These are phyloP conservation scores for Astyanax mexicanus DNA, from an alignment of 2,797 vertebrate genomes.

Conservation along the genomic window DNA sequence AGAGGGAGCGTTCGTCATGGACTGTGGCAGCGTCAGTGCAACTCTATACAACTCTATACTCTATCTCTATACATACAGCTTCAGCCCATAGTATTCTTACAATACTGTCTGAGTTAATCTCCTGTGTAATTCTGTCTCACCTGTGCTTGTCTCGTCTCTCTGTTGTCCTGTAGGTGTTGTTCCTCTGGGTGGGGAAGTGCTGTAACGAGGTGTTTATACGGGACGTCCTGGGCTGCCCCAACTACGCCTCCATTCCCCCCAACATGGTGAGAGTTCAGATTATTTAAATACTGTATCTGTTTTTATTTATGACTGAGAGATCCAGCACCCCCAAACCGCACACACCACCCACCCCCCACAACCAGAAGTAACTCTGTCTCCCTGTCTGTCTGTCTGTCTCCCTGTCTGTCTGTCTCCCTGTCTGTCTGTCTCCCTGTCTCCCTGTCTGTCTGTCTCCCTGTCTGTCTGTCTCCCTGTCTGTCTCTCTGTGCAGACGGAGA, in stretches of 20 bases:
- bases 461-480: constrained; percentile 13
- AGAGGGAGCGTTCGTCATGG: constrained; percentile 95
- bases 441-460: not conserved
- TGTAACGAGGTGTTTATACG: constrained; percentile 88
- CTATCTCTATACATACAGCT: not conserved
- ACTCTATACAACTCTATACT: not conserved
- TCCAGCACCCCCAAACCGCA: too few species aligned
- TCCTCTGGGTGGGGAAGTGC: constrained; percentile 91
- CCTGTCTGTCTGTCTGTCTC: too few species aligned
- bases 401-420: not conserved
- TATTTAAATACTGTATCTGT: too few species aligned
- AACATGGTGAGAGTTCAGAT: constrained; percentile 85
- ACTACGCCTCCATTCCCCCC: constrained; percentile 87
- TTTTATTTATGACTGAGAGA: too few species aligned
- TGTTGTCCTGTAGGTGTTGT: constrained; percentile 82
- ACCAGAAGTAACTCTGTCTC: too few species aligned
- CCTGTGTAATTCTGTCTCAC: too few species aligned
- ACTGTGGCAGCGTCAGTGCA: constrained; percentile 87
- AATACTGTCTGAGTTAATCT: too few species aligned
- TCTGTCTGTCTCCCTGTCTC: not conserved
- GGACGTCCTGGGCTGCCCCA: constrained; percentile 89
- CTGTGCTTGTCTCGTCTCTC: too few species aligned
- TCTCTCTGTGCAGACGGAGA: constrained; percentile 78
- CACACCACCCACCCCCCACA: too few species aligned
- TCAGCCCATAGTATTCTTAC: not conserved